Percentiles rank a stretch among this genome's conserved stretches.
Evolutionary conservation across 2,888 invertebrate genomes (phyloP).

Genomic region (Sphinx pinastri): DNA sequence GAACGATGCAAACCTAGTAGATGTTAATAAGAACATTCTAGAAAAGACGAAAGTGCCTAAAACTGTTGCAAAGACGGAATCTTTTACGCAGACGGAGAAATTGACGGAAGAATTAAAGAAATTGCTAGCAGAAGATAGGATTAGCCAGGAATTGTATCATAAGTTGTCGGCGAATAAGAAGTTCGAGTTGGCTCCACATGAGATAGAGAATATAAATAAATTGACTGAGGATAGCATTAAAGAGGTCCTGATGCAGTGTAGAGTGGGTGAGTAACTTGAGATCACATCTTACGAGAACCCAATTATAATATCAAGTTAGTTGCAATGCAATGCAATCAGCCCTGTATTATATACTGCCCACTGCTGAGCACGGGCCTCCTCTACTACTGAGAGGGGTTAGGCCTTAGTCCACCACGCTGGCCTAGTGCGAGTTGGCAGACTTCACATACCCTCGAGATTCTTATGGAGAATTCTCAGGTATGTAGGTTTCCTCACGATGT

Average conservation of each 20-base stretch:
- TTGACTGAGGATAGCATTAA: constrained; percentile 64
- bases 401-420: too few relatives aligned
- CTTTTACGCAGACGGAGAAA: constrained; percentile 45
- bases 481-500: too few relatives aligned
- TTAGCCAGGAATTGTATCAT: constrained; percentile 66
- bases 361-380: too few relatives aligned
- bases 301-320: too few relatives aligned
- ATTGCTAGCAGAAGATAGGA: constrained; percentile 67
- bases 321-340: too few relatives aligned
- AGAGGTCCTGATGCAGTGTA: constrained; percentile 64
- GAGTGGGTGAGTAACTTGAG: constrained; percentile 61
- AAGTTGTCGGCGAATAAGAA: constrained; percentile 74
- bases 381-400: too few relatives aligned
- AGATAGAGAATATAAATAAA: constrained; percentile 78
- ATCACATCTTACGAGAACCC: not conserved
- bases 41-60: constrained; percentile 52
- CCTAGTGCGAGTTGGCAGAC: too few relatives aligned
- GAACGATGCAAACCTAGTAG: constrained; percentile 45
- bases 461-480: too few relatives aligned
- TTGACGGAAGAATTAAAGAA: constrained; percentile 60
- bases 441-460: too few relatives aligned
- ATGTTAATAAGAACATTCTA: constrained; percentile 50
- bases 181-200: constrained; percentile 73
- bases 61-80: constrained; percentile 40
- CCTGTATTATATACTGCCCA: too few relatives aligned